Base-by-base conservation (phyloP, 2,797 vertebrate species). In the Pagetopsis macropterus region DNA sequence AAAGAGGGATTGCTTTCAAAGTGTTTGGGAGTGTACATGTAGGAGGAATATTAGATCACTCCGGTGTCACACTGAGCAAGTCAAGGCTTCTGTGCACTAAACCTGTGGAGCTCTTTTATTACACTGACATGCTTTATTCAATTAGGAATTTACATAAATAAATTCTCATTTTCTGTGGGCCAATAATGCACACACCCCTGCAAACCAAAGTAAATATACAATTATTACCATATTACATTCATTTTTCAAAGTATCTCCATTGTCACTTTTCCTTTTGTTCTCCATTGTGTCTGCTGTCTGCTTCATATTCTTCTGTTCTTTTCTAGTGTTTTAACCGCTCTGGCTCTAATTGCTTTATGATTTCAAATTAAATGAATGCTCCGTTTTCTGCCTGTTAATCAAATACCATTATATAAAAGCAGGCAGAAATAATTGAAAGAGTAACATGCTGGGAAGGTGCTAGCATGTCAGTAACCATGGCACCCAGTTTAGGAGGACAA, bases 401-500 rank as follows among this genome's bases (percentile, higher is more conserved):
- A 93, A 95, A 95, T 94, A 94, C 90, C 86, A 93, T 95, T 94
- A 92, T 93, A 92, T 94, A 94, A 95, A 94, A 92, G 90, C 90
- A 93, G 90, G 86, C 90, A 90, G 93, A 93, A 88, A 58, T 93
- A 94, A 93, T 90, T 92, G 94, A 94, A 95, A 94, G 87, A 79
- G 84, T 84, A 86, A 89, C 94, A 90, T 93, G 71, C 60, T 78
- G 94, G 96, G 95, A 96, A 98, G 96, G 97, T 95, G 95, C 95
- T 87, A 95, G 93, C 96, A 95, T 91, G 97, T 94, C 95, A 82
- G 95, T 96, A 94, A 94, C 97, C 92, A 94, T 94, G 95, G 95
- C 79, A 81, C 76, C 93, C 3, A 3, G 49, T 89, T 90, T 86
- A 81, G 91, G 82, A 86, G 90, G 82, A 93, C 93, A 88, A 95